Evolutionary conservation across 2,113 vertebrate genomes (phyloP), one percentile per base, ranked within the genome.

Genomic region (Poeciliopsis prolifica): DNA sequence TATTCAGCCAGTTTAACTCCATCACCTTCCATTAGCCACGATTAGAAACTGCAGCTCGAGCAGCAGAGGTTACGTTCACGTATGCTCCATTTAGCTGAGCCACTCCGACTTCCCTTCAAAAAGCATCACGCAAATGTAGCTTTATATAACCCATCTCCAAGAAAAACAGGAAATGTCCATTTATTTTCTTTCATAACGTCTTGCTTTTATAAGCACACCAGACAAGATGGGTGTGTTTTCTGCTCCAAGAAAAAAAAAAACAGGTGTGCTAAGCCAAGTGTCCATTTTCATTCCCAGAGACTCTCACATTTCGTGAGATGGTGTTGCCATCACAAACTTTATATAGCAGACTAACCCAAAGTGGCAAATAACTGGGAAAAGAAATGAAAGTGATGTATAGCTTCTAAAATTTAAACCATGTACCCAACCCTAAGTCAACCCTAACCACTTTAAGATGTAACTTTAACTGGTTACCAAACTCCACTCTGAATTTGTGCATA

Each of bases 1-100:
- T 28, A 72, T 62, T 70, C 44, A 70, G 31, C 22, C 33, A 1
- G 0, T 37, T 61, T 78, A 65, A 72, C 48, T 74, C 40, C 15
- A 44, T 74, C 48, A 80, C 26, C 19, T 37, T 68, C 42, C 29
- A 69, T 75, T 12, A 75, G 65, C 51, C 51, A 60, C 19, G 2
- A 51, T 61, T 10, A 81, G 24, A 65, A 71, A 74, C 3, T 54
- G 30, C 48, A 79, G 61, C 51, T 6, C 0, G 22, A 78, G 44
- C 30, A 65, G 28, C 24, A 58, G 42, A 61, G 33, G 61, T 72
- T 1, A 24, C 37, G 60, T 77, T 60, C 48, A 19, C 26, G 37
- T 11, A n/a, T 62, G 61, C 35, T 26, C 17, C 33, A 54, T 70
- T 22, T 51, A 54, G 22, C 29, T 11, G 22, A 68, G 33, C 28